phyloP scores from a whole-genome alignment of 2,888 invertebrate species.

The Adineta ricciae region DNA sequence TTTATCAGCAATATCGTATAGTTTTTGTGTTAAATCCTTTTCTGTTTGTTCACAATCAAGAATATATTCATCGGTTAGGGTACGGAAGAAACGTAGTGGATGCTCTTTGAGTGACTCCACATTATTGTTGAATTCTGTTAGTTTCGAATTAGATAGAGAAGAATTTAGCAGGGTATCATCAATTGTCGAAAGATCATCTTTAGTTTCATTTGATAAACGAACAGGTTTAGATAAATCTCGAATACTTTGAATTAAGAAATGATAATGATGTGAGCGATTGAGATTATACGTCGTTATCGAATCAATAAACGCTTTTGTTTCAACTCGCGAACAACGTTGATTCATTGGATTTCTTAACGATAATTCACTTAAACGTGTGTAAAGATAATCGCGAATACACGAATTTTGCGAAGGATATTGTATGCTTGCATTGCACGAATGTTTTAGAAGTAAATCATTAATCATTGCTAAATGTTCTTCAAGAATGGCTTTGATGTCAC shows the following conservation, averaged over 20 bases:
- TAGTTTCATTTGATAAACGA: slow-evolving; percentile 4
- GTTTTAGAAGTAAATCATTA: neutral
- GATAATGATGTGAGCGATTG: neutral
- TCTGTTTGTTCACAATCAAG: slow-evolving; percentile 13
- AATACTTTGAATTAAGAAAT: neutral
- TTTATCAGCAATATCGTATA: slow-evolving; percentile 11
- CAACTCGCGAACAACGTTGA: neutral
- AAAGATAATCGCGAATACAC: neutral
- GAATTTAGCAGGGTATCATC: neutral
- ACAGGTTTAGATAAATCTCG: neutral
- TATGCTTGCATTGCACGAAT: neutral
- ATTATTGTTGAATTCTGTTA: neutral
- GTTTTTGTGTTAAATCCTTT: slow-evolving; percentile 20
- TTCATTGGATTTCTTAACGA: neutral
- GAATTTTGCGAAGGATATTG: neutral
- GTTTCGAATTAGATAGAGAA: neutral
- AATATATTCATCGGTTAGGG: neutral
- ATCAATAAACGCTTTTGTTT: slow-evolving; percentile 15
- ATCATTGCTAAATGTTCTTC: neutral
- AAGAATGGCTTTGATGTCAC: neutral
- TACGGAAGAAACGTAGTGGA: slow-evolving; percentile 20
- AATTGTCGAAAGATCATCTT: neutral
- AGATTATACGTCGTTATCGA: neutral
- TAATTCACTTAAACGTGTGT: neutral
- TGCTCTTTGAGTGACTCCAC: neutral